These are phyloP conservation scores for Collichthys lucidus DNA, from an alignment of 2,113 vertebrate species.

Conservation along the genomic window DNA sequence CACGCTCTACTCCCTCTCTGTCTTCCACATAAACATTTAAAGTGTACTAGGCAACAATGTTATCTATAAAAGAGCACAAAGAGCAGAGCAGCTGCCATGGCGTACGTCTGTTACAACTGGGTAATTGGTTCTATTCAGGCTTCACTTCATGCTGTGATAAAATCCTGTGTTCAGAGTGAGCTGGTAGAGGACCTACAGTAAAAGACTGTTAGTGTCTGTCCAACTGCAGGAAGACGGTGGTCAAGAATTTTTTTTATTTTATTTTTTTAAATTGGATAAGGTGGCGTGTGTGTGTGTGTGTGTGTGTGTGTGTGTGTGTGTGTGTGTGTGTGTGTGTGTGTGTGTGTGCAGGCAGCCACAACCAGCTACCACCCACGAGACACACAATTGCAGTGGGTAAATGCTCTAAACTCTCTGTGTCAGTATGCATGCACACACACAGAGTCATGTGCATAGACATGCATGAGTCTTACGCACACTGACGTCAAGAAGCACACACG, in stretches of 20 bases:
- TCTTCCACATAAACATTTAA: conserved; percentile 6
- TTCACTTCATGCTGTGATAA: conserved; percentile 61
- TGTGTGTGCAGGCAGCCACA: conserved; percentile 11
- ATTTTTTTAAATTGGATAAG: not conserved
- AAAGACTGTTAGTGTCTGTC: conserved; percentile 28
- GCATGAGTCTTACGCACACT: not conserved
- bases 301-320: not conserved
- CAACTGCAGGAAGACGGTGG: conserved; percentile 17
- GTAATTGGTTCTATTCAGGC: conserved; percentile 60
- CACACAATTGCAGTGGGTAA: conserved; percentile 27
- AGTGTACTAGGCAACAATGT: conserved; percentile 3
- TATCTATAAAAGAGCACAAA: conserved; percentile 27
- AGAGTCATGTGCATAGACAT: conserved; percentile 40
- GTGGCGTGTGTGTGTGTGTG: not conserved
- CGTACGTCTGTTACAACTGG: conserved; percentile 35
- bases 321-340: not conserved
- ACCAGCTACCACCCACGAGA: conserved; percentile 15
- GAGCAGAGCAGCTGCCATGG: conserved; percentile 29
- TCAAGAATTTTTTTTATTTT: not conserved
- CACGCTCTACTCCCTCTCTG: not conserved
- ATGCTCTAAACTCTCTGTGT: conserved; percentile 17
- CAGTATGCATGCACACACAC: not conserved
- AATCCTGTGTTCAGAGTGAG: conserved; percentile 47
- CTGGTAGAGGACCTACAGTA: conserved; percentile 31
- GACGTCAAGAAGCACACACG: not conserved